Base-by-base conservation (phyloP, 2,888 invertebrate species). In the Mechanitis mazaeus region DNA sequence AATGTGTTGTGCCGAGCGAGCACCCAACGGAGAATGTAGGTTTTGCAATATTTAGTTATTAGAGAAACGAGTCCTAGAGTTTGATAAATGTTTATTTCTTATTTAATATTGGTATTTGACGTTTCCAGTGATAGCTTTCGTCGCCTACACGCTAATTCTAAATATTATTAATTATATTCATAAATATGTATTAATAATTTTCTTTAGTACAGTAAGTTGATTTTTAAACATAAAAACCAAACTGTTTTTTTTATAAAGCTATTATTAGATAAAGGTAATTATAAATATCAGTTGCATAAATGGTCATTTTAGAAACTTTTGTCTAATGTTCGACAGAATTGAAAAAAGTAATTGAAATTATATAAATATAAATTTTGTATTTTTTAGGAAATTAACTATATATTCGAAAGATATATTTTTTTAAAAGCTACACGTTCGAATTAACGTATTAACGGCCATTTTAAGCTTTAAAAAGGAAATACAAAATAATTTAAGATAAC, bases 391-490 rank as follows among this genome's bases (percentile, higher is more conserved):
- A 31, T 50, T 50, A 28, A 50, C 28, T 50, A 9, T 54, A 42
- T 5, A 31, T 54, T 45, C 9, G 46, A 3, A 3, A 11, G 33
- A 35, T 35, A 54, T 45, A 20, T 20, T 20, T 20, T 20, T 20
- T 20, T 28, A 33, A 54, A 28, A 28, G 42, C 42, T 55, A 33
- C 58, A 20, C 45, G 45, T 58, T 47, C 56, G 50, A 59, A 45
- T 58, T 58, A 58, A 63, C 63, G 68, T 64, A 69, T 69, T 77
- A 75, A 81, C 75, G 77, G 84, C 84, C 85, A 84, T 85, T 75
- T 73, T 77, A 82, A 85, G 84, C 80, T 85, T 85, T 86, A 85
- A 85, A 77, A 67, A 69, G 55, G 62, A 70, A 59, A 69, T 70
- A 71, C 70, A 71, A 72, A 71, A 67, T 69, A 68, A 63, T 67